Conservation (phyloP, 35 echinoderm and acorn worm species). For the Stichopus chloronotus region DNA sequence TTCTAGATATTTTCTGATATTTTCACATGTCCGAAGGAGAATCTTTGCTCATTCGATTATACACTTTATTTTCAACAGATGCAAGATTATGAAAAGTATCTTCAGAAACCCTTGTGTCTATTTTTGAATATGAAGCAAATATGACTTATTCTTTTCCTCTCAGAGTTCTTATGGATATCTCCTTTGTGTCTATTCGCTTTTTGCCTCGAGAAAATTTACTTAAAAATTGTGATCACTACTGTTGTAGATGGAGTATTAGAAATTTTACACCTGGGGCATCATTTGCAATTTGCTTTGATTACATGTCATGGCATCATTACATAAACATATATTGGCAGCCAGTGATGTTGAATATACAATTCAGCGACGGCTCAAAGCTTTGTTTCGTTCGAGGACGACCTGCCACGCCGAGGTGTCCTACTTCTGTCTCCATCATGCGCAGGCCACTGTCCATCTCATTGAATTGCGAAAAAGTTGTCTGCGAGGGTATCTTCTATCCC, state of each 20-base stretch:
- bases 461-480: neutral
- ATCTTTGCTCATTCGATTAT: too few species aligned
- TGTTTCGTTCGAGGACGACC: neutral
- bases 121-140: too few species aligned
- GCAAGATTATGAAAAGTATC: too few species aligned
- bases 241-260: neutral
- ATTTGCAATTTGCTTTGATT: neutral
- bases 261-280: neutral
- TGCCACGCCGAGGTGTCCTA: neutral
- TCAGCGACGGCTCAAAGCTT: neutral
- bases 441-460: neutral
- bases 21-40: too few species aligned
- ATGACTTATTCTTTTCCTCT: too few species aligned
- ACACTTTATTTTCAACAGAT: too few species aligned
- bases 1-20: too few species aligned
- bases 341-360: neutral
- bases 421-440: neutral
- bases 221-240: neutral
- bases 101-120: too few species aligned
- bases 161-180: too few species aligned
- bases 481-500: neutral
- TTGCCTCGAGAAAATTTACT: neutral
- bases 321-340: neutral
- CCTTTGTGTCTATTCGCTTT: neutral
- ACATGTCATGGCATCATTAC: neutral